Evolutionary conservation across 2,797 vertebrate genomes (phyloP).

Genomic region (Phoeniculus purpureus): DNA sequence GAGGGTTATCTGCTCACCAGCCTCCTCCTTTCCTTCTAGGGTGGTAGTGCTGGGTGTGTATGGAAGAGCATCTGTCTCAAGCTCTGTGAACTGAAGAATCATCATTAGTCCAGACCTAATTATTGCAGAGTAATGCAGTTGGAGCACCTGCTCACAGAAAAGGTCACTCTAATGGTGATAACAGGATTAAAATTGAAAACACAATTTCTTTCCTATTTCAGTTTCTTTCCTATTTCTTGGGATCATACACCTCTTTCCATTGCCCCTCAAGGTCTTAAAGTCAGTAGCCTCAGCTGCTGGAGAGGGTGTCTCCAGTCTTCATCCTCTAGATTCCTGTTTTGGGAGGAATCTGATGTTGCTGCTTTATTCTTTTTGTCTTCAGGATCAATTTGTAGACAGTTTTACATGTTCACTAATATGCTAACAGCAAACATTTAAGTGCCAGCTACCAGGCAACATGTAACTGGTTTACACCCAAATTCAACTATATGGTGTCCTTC

Average conservation of each 20-base stretch:
- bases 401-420: neutral
- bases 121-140: neutral
- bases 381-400: neutral
- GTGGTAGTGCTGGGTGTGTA: fast-evolving
- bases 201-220: too few species aligned
- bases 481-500: neutral
- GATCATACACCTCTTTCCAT: neutral
- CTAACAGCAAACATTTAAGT: neutral
- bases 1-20: neutral
- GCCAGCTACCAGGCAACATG: neutral
- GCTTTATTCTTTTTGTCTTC: neutral
- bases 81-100: neutral
- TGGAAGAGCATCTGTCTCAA: neutral
- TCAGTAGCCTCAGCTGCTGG: neutral
- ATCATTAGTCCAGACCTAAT: neutral
- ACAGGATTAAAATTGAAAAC: neutral
- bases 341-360: neutral
- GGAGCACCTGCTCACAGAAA: neutral
- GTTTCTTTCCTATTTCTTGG: neutral
- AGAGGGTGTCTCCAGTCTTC: neutral
- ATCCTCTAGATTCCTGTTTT: neutral
- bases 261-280: neutral
- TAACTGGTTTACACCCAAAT: neutral
- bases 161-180: neutral
- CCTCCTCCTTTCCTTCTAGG: neutral